phyloP scores from a whole-genome alignment of 23 tunicate genomes.

The Styela clava region DNA sequence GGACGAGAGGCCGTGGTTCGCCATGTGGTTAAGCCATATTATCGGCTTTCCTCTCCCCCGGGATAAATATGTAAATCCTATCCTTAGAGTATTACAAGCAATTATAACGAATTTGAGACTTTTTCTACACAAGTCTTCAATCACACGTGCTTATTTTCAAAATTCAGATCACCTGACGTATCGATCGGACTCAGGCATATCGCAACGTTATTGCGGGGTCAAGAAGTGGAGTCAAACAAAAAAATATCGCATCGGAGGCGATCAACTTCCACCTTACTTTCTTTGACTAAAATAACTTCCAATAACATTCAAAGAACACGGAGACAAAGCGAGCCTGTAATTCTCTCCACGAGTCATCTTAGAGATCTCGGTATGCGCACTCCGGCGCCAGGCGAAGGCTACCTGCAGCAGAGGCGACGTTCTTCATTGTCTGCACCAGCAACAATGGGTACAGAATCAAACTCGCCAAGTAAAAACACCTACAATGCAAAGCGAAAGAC shows the following conservation, averaged over 20 bases:
- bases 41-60: too few species aligned
- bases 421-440: slow-evolving; percentile 74
- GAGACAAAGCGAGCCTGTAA: slow-evolving; percentile 19
- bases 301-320: slow-evolving; percentile 8
- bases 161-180: slow-evolving; percentile 11
- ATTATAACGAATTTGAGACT: too few species aligned
- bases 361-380: not conserved
- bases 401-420: slow-evolving; percentile 1
- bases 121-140: too few species aligned
- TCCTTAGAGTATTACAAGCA: too few species aligned
- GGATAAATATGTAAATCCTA: too few species aligned
- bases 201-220: not conserved
- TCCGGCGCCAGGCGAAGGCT: slow-evolving; percentile 29
- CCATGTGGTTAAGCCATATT: too few species aligned
- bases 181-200: slow-evolving; percentile 28
- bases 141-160: too few species aligned
- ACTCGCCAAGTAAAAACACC: slow-evolving; percentile 6
- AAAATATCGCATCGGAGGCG: not conserved
- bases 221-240: not conserved
- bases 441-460: slow-evolving; percentile 37
- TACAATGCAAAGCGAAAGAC: too few species aligned
- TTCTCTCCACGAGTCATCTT: slow-evolving; percentile 3
- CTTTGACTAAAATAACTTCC: not conserved
- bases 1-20: too few species aligned
- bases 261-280: not conserved